Conservation (phyloP, 1,140 invertebrate species). For the Phthorimaea operculella region DNA sequence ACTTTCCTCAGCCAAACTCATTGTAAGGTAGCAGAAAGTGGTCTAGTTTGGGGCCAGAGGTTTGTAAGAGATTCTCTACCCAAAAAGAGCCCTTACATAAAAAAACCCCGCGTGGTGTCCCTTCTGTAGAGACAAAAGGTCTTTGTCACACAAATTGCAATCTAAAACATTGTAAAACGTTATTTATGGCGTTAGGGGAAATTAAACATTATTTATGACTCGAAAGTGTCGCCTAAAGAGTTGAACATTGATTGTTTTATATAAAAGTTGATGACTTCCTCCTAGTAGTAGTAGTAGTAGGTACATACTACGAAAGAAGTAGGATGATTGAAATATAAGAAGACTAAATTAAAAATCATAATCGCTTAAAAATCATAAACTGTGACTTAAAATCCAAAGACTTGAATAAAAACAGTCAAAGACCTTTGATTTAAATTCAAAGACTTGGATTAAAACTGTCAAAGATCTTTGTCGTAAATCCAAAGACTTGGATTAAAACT, state of each 20-base stretch:
- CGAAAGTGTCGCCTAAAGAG: slow-evolving; percentile 23
- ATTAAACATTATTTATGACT: slow-evolving; percentile 24
- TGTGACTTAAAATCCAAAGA: too few relatives aligned
- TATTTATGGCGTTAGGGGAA: slow-evolving; percentile 25
- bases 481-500: too few relatives aligned
- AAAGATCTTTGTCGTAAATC: too few relatives aligned
- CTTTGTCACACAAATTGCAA: slow-evolving; percentile 15
- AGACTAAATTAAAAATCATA: too few relatives aligned
- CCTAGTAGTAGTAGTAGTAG: too few relatives aligned
- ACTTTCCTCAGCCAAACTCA: background rate
- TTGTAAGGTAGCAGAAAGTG: slow-evolving; percentile 9
- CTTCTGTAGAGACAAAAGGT: background rate
- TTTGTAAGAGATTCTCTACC: background rate
- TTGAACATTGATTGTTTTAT: slow-evolving; percentile 15
- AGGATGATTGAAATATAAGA: too few relatives aligned
- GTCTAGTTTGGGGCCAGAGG: slow-evolving; percentile 4
- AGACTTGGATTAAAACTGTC: too few relatives aligned
- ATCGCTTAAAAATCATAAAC: too few relatives aligned
- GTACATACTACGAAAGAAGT: too few relatives aligned
- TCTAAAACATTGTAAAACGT: slow-evolving; percentile 51
- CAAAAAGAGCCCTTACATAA: background rate
- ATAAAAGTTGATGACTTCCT: background rate
- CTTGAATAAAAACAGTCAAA: too few relatives aligned
- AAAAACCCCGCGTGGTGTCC: background rate
- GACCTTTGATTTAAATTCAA: too few relatives aligned